A percentile compares a stretch with the other conserved stretches of the same genome.
Evolutionary conservation across 2,888 invertebrate species (phyloP).

Genomic region (Mechanitis messenoides): DNA sequence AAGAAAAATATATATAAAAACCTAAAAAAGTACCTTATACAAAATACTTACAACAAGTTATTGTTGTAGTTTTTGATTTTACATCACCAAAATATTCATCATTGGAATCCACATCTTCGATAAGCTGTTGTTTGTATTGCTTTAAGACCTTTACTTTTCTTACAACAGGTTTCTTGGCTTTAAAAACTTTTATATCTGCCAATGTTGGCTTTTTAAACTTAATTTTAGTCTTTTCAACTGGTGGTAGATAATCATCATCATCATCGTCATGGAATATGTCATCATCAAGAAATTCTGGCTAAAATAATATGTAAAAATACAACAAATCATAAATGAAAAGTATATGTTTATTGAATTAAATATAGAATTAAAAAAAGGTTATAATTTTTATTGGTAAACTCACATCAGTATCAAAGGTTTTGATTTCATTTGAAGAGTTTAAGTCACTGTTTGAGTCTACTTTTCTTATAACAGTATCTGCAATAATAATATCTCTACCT

Average conservation of each 20-base stretch:
- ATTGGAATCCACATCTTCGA: slow-evolving; percentile 38
- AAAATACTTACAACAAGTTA: slow-evolving; percentile 63
- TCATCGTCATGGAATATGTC: slow-evolving; percentile 59
- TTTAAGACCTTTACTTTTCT: slow-evolving; percentile 60
- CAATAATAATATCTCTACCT: slow-evolving; percentile 63
- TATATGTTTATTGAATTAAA: slow-evolving; percentile 9
- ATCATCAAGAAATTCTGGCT: slow-evolving; percentile 62
- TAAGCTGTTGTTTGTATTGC: slow-evolving; percentile 47
- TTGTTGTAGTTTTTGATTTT: slow-evolving; percentile 50
- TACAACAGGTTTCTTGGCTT: slow-evolving; percentile 55
- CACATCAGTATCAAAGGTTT: slow-evolving; percentile 46
- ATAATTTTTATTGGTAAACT: slow-evolving; percentile 31
- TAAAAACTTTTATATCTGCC: slow-evolving; percentile 62
- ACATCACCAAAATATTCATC: slow-evolving; percentile 32
- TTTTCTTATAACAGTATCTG: slow-evolving; percentile 68
- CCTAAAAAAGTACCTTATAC: background rate
- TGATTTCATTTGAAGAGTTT: slow-evolving; percentile 39
- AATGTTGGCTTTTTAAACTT: slow-evolving; percentile 66
- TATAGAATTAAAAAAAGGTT: slow-evolving; percentile 11
- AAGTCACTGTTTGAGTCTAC: slow-evolving; percentile 46
- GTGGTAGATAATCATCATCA: slow-evolving; percentile 63
- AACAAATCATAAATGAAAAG: slow-evolving; percentile 4
- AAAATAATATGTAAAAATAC: slow-evolving; percentile 24
- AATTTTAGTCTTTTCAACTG: slow-evolving; percentile 45
- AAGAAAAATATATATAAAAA: too few species aligned